Base-by-base conservation (phyloP, 2,113 vertebrate genomes). In the Tichodroma muraria region DNA sequence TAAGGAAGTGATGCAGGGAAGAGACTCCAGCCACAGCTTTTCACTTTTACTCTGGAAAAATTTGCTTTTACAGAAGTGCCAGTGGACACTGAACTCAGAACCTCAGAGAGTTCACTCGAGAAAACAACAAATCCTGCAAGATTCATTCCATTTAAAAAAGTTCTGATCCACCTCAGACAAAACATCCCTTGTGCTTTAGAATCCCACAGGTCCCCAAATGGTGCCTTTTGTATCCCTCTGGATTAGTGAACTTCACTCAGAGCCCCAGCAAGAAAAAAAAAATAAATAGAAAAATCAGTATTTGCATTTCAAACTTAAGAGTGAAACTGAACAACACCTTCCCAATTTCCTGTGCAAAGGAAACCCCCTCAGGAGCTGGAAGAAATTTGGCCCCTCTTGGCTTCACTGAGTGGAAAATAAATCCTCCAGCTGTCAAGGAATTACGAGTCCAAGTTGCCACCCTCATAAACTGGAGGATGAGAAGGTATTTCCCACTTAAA, bases 141-240 rank as follows among this genome's bases (percentile, higher is more conserved):
- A n/a, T 0, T 38, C 18, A 64, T 4, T 59, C 30, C 4, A 35
- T 12, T 75, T 66, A 3, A 5, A 22, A 24, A 19, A 21, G 1
- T 35, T 57, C 24, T 44, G 18, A 44, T 7, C 7, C 1, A 28
- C 38, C 18, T 15, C 28, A 35, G 57, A 35, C 5, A 21, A 57
- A 78, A 66, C 4, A 57, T 30, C 6, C 13, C 11, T 72, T 40
- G 49, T 89, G 56, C 37, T 68, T 35, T 8, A 77, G 73, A 68
- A 40, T 10, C 11, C 21, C 87, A 60, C 7, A 30, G 33, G 5
- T 45, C 25, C 63, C 11, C 3, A 40, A 6, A 15, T 11, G 15
- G 44, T 18, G 44, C 44, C 44, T 44, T 81, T 24, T 11, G 15
- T 3, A 42, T 27, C 50, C 60, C 30, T 65, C 40, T n/a, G 44